These are phyloP conservation scores for Amiota minor DNA, from an alignment of 2,888 invertebrate species.

Conservation along the genomic window DNA sequence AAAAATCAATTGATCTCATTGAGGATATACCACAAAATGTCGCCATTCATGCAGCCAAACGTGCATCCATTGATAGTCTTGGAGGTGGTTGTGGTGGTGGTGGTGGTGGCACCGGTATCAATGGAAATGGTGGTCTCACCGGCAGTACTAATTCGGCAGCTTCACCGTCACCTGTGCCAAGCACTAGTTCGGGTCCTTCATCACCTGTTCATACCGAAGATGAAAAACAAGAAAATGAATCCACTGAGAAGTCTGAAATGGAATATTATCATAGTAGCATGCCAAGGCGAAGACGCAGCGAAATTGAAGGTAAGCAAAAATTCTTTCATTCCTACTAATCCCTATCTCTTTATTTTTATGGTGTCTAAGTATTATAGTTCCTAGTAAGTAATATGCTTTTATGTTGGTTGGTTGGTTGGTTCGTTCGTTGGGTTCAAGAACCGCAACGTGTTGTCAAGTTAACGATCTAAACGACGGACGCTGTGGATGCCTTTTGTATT, in stretches of 20 bases:
- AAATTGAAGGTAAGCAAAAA: conserved; percentile 69
- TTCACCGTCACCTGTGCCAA: conserved; percentile 70
- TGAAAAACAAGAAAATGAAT: conserved; percentile 77
- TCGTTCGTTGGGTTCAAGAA: conserved; percentile 8
- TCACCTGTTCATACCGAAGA: conserved; percentile 74
- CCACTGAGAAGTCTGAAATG: conserved; percentile 75
- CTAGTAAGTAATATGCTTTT: too few relatives aligned
- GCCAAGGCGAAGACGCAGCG: conserved; percentile 64
- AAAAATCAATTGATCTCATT: conserved; percentile 71
- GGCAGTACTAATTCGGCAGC: conserved; percentile 64
- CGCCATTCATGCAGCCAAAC: conserved; percentile 56
- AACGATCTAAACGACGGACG: background rate
- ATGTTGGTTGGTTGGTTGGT: conserved; percentile 17
- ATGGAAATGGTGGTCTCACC: conserved; percentile 52
- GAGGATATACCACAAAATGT: conserved; percentile 55
- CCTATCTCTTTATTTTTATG: background rate
- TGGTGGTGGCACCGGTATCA: conserved; percentile 44
- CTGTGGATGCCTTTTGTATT: background rate
- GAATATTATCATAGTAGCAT: conserved; percentile 61
- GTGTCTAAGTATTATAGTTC: conserved; percentile 39
- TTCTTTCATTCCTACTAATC: conserved; percentile 6
- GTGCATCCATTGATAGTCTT: conserved; percentile 66
- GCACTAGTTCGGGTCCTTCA: conserved; percentile 73
- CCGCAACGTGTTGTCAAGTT: background rate
- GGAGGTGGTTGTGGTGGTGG: conserved; percentile 48